phyloP scores from a whole-genome alignment of 2,113 vertebrate species.

The Microtus ochrogaster region DNA sequence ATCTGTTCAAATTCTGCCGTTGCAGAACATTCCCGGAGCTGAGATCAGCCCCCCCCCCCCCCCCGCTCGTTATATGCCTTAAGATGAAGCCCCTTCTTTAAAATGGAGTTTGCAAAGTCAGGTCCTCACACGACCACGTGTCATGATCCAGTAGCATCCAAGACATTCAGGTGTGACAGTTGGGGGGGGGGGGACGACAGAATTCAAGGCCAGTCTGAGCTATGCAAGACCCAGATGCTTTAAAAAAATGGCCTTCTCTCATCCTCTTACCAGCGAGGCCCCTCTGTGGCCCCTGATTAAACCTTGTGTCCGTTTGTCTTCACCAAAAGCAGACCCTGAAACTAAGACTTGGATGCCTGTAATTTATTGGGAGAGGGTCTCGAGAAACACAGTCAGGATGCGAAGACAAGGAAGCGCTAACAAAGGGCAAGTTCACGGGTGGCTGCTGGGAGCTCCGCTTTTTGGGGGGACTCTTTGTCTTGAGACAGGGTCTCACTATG shows the following conservation, averaged over 20 bases:
- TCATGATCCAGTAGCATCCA: background rate
- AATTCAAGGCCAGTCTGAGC: background rate
- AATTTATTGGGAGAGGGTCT: background rate
- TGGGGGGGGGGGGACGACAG: no score
- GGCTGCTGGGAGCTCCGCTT: background rate
- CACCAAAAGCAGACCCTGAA: background rate
- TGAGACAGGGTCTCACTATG: background rate
- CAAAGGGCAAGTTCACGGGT: background rate
- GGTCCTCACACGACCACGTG: no score
- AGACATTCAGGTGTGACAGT: background rate
- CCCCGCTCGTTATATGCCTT: no score
- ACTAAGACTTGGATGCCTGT: background rate
- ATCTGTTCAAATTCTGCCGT: no score
- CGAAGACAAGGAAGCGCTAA: background rate
- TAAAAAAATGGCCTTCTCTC: background rate
- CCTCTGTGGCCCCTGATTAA: background rate
- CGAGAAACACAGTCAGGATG: background rate
- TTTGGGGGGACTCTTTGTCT: background rate
- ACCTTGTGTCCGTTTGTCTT: background rate
- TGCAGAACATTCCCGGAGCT: no score
- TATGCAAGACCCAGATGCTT: background rate
- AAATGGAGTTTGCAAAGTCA: no score
- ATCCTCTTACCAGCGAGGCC: background rate
- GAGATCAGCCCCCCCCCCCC: no score
- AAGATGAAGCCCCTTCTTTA: no score